Conservation (phyloP, 2,797 vertebrate genomes). For the Lates japonicus region DNA sequence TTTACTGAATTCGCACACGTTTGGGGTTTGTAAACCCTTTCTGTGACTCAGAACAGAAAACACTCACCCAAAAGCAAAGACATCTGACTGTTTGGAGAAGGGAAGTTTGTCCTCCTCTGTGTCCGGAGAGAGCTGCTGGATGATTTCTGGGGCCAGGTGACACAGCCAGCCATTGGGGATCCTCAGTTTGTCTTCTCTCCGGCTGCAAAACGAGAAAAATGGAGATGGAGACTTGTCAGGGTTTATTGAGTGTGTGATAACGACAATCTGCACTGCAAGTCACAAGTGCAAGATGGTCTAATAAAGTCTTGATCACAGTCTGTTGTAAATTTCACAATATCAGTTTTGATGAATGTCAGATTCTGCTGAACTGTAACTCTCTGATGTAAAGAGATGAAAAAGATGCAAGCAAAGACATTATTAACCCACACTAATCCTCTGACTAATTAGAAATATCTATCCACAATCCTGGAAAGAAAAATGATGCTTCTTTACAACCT, state of each 20-base stretch:
- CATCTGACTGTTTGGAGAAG: constrained; percentile 98
- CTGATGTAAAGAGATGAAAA: too few relatives aligned
- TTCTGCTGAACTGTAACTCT: background rate
- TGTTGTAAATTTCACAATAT: background rate
- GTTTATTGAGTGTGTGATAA: background rate
- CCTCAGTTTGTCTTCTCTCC: constrained; percentile 95
- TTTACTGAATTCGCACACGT: constrained; percentile 25
- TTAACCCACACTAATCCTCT: background rate
- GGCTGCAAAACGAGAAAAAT: constrained; percentile 68
- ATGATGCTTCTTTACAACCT: background rate
- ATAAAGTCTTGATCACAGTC: too few relatives aligned
- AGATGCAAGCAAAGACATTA: background rate
- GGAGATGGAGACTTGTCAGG: constrained; percentile 27
- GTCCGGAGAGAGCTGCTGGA: constrained; percentile 96
- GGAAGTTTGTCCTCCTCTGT: constrained; percentile 99
- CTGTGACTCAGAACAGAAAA: background rate
- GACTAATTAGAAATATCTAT: background rate
- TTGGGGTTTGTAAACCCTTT: background rate
- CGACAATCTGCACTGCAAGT: background rate
- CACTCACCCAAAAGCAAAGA: constrained; percentile 97
- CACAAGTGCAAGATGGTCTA: too few relatives aligned
- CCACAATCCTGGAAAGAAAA: background rate
- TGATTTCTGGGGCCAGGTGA: constrained; percentile 98
- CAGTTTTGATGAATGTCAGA: background rate
- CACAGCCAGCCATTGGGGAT: constrained; percentile 98